Evolutionary conservation across 2,113 vertebrate genomes (phyloP).

Genomic region (Anarrhichthys ocellatus): DNA sequence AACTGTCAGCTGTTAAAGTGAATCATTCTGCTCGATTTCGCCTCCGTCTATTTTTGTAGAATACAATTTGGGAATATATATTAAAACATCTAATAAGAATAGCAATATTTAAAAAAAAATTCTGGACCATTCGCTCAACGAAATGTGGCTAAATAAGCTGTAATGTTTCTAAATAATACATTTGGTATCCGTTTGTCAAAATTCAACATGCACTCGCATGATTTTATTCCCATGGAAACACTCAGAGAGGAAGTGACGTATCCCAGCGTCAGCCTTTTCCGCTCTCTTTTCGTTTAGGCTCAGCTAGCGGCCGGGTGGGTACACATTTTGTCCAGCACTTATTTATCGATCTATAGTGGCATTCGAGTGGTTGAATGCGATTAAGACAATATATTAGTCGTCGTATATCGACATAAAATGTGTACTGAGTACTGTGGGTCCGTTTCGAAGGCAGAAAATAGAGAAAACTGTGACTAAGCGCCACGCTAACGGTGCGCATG

Average conservation of each 20-base stretch:
- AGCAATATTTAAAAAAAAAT: neutral
- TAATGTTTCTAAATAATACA: neutral
- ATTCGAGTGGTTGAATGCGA: accelerated
- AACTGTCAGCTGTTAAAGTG: neutral
- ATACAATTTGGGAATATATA: neutral
- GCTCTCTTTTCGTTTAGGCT: conserved; percentile 79
- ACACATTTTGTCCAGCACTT: conserved; percentile 14
- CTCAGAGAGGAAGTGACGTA: conserved; percentile 69
- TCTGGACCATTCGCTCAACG: neutral
- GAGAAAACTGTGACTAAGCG: neutral
- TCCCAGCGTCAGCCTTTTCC: conserved; percentile 9
- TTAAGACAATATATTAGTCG: accelerated
- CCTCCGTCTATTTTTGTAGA: neutral
- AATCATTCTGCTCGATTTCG: neutral
- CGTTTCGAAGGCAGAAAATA: neutral
- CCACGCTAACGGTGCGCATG: conserved; percentile 54
- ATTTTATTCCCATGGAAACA: neutral
- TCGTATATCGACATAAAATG: accelerated
- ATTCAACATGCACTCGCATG: neutral
- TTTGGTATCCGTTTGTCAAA: neutral
- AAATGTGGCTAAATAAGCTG: neutral
- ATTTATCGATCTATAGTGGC: neutral
- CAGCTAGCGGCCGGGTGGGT: conserved; percentile 75
- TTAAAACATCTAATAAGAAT: neutral
- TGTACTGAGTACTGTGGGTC: accelerated